Percentiles rank a stretch among this genome's conserved stretches.
These are phyloP conservation scores for Sarcophaga rosellei DNA, from an alignment of 2,888 invertebrate genomes.

Conservation along the genomic window DNA sequence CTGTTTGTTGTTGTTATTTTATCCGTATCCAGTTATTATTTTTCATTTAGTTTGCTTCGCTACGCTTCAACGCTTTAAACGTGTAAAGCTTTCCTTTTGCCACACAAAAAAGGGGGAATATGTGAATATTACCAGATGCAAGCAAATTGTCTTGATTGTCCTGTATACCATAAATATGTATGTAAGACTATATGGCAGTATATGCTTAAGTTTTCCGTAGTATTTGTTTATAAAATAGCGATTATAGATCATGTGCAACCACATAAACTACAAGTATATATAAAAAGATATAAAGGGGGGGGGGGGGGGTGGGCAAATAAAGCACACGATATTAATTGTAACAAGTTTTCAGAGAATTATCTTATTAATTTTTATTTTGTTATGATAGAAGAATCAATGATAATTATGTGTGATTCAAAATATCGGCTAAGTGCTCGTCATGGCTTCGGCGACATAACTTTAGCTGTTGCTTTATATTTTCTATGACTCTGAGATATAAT, in stretches of 20 bases:
- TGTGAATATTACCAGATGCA: not conserved
- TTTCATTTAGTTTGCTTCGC: slow-evolving; percentile 38
- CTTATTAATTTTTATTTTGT: too few species aligned
- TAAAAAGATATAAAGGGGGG: not conserved
- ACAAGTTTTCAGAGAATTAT: not conserved
- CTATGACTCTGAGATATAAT: too few species aligned
- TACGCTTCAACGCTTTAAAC: slow-evolving; percentile 41
- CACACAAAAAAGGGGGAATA: not conserved
- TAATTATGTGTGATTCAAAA: too few species aligned
- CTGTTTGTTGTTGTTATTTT: not conserved
- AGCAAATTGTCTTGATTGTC: not conserved
- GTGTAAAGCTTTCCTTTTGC: not conserved
- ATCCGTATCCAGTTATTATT: slow-evolving; percentile 24
- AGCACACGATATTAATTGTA: too few species aligned
- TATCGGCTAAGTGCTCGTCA: too few species aligned
- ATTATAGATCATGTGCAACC: slow-evolving; percentile 27
- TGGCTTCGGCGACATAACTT: too few species aligned
- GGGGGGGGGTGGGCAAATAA: not conserved
- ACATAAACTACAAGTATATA: not conserved
- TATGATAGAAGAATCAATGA: too few species aligned
- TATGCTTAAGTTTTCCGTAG: not conserved
- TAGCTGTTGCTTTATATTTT: too few species aligned
- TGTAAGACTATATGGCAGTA: not conserved
- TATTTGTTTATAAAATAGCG: not conserved
- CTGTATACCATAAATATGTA: not conserved